Conservation (phyloP, 2,888 invertebrate genomes). For the Euplexia lucipara region DNA sequence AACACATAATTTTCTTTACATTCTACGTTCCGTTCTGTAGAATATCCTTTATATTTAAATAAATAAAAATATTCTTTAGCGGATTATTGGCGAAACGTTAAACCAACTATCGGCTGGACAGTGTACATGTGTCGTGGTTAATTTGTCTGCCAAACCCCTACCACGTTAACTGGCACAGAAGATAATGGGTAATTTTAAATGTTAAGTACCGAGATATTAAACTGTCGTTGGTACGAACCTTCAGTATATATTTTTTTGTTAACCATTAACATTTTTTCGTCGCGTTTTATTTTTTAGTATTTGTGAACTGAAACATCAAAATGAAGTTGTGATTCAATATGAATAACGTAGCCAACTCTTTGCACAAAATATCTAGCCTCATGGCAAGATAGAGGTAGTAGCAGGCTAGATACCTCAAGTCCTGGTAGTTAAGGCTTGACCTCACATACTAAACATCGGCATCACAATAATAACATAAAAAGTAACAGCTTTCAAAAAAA, state of each 20-base stretch:
- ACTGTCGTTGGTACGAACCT: neutral
- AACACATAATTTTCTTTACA: constrained; percentile 40
- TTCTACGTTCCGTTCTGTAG: neutral
- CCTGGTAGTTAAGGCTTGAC: too few species aligned
- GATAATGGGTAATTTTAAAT: constrained; percentile 40
- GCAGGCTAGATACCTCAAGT: too few species aligned
- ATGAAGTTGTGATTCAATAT: too few species aligned
- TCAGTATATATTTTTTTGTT: neutral
- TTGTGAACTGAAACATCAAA: too few species aligned
- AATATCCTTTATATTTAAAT: constrained; percentile 1
- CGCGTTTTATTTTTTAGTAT: too few species aligned
- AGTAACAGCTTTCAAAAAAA: too few species aligned
- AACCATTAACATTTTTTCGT: too few species aligned
- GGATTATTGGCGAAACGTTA: constrained; percentile 32
- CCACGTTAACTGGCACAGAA: constrained; percentile 39
- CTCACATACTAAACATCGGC: too few species aligned
- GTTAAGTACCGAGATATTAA: constrained; percentile 1
- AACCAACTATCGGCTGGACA: constrained; percentile 33
- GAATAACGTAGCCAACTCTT: too few species aligned
- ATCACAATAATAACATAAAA: too few species aligned
- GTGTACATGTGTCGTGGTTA: constrained; percentile 14
- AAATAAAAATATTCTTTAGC: constrained; percentile 21
- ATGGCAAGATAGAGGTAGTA: too few species aligned
- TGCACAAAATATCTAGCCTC: too few species aligned
- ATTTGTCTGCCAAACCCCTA: constrained; percentile 39